These are phyloP conservation scores for Lepus americanus DNA, from an alignment of 2,113 vertebrate genomes.

Conservation along the genomic window DNA sequence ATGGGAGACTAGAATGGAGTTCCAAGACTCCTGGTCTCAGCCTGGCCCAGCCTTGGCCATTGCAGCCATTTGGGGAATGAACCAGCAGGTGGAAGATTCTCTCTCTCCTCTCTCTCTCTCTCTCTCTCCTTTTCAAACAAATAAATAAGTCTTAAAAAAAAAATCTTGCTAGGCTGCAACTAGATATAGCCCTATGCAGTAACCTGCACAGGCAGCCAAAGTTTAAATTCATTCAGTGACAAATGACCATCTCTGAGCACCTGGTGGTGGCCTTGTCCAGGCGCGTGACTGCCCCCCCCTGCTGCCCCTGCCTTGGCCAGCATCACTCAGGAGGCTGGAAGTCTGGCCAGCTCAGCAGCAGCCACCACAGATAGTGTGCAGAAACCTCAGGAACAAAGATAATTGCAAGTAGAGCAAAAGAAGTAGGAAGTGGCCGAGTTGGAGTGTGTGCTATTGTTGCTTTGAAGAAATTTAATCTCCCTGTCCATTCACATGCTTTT, in stretches of 20 bases:
- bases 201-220: not conserved
- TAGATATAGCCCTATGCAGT: not conserved
- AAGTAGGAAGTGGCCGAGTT: not conserved
- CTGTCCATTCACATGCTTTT: not conserved
- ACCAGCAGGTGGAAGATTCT: too few species aligned
- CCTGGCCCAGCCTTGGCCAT: too few species aligned
- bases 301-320: not conserved
- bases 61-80: too few species aligned
- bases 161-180: not conserved
- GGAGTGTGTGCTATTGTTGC: not conserved
- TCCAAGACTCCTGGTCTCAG: too few species aligned
- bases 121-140: too few species aligned
- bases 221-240: not conserved
- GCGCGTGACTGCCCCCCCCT: not conserved
- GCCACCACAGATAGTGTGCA: not conserved
- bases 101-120: too few species aligned
- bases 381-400: not conserved
- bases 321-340: not conserved
- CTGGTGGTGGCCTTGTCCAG: not conserved
- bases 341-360: not conserved
- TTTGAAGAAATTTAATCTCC: slow-evolving; percentile 40
- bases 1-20: too few species aligned
- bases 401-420: not conserved
- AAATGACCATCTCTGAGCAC: not conserved
- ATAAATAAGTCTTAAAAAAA: too few species aligned